phyloP scores from a whole-genome alignment of 1,140 invertebrate species.

The Zaprionus capensis region DNA sequence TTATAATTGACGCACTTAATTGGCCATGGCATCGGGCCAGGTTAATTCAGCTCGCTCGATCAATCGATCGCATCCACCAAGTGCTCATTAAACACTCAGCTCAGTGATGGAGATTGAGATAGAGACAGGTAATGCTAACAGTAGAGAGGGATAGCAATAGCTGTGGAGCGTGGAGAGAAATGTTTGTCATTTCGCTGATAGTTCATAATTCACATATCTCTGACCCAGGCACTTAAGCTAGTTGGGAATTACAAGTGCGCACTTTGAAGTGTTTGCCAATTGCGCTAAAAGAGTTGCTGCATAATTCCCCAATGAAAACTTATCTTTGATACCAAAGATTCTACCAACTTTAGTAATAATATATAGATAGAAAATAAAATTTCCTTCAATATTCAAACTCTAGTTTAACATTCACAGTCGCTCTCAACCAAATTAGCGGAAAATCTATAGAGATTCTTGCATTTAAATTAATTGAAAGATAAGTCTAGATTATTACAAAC shows the following conservation, averaged over 20 bases:
- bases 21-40: constrained; percentile 4
- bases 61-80: constrained; percentile 19
- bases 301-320: not conserved
- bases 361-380: no score
- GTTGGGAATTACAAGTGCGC: not conserved
- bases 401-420: no score
- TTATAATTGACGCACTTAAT: constrained; percentile 45
- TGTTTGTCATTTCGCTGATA: not conserved
- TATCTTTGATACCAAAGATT: not conserved
- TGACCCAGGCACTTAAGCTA: not conserved
- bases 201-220: not conserved
- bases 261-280: not conserved
- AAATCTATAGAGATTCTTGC: not conserved
- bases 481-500: no score
- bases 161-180: not conserved
- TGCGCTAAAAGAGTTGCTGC: not conserved
- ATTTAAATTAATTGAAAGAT: no score
- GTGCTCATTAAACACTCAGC: constrained; percentile 30
- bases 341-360: not conserved
- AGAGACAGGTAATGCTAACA: not conserved
- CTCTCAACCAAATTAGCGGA: not conserved
- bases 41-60: constrained; percentile 13
- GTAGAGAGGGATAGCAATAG: not conserved
- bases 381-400: no score
- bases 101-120: not conserved